Evolutionary conservation across 2,797 vertebrate species (phyloP), one percentile per base, ranked within the genome.

Genomic region (Melanotaenia nigrans): DNA sequence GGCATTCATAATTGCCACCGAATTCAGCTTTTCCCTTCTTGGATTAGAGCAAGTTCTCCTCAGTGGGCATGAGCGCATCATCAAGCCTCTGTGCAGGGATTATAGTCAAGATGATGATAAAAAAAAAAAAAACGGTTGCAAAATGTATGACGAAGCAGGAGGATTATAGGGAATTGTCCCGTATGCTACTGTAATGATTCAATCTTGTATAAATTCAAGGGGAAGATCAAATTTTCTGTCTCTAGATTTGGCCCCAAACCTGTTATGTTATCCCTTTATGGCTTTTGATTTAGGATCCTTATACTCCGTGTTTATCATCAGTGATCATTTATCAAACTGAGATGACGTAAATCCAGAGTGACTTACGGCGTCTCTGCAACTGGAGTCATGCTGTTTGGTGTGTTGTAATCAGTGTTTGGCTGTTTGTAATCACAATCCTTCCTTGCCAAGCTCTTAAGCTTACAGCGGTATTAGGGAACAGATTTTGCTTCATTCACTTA

Each of bases 91-190:
- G 59, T 18, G 0, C 33, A 40, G 63, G 81, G 91, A 92, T 92
- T 89, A 89, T 42, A 68, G 75, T 68, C 77, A 84, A 88, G 68
- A 89, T 88, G 85, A 92, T 90, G 87, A 33, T 32, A 33, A 33
- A 33, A 33, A 33, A 33, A 33, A 33, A 56, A 87, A 89, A 85
- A 79, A 62, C 47, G 33, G 59, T 75, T 61, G 62, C 70, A 75
- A 77, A 86, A 87, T 88, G 79, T 88, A 82, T 75, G 86, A 85
- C 7, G 78, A 81, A 77, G 82, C 66, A 68, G 78, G 62, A 60
- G 84, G 91, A 93, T 93, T 94, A 92, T 63, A 28, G 56, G 45
- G 79, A 87, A 89, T 91, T 87, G 78, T 74, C 25, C 65, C 79
- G 53, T 1, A 24, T 79, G 82, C 75, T 74, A 74, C 77, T 81